Evolutionary conservation across 30 jellyfish, hydroid and myxozoan genomes (phyloP), one percentile per base, ranked within the genome.

Genomic region (Cassiopea xamachana): DNA sequence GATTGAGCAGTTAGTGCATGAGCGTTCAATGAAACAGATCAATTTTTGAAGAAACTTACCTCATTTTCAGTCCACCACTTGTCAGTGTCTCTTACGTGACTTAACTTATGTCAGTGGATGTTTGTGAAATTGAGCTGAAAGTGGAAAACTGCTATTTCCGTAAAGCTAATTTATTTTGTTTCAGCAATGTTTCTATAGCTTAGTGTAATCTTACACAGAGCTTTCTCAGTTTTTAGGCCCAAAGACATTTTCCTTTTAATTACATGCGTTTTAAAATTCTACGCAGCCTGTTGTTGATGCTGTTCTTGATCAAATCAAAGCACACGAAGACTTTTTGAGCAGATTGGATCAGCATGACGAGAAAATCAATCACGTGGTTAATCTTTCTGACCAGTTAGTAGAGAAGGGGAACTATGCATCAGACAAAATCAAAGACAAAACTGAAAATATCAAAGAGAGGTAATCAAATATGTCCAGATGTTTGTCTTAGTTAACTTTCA

Each of bases 261-360:
- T 0, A 55, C 7, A 3, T 55, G 64, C 12, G 64, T 55, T 3
- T 55, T 10, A 10, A 27, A 6, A 3, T 10, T 55, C 17, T 48
- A 50, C 69, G 60, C 80, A 96, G 98, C 99, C 99, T 1, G 95
- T 98, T 81, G 99, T 97, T 15, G 99, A 96, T 85, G 94, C 96
- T 17, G 98, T 96, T n/a, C 88, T 87, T 70, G 97, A 82, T 16
- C 94, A 85, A 85, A 92, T 96, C 1, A 92, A 92, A 89, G 92
- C 86, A 60, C 97, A 93, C 59, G 98, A 89, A 62, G 98, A 96
- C 71, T 92, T 92, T 82, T 71, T 86, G 19, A 87, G 93, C 83
- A 96, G 92, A 74, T 64, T 96, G 94, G 98, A 86, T 83, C 90
- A 98, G 46, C 99, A 96, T 55, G 97, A 96, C 82, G 99, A 96